Evolutionary conservation across 2,888 invertebrate genomes (phyloP), one percentile per base, ranked within the genome.

Genomic region (Volucella zonaria): DNA sequence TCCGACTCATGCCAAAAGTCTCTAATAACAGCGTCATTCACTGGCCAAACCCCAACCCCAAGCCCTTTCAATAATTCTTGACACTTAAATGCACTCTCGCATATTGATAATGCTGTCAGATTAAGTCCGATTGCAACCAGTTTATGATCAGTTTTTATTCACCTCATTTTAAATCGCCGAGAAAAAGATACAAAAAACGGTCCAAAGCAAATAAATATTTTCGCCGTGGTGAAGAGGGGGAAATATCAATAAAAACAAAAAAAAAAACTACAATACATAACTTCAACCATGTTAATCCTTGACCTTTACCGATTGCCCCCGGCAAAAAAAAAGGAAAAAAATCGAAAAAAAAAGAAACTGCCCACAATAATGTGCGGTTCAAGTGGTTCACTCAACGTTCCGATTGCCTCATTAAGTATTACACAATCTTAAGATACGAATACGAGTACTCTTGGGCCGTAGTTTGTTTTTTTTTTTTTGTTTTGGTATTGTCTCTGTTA

Each of bases 221-320:
- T 38, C 42, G 18, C 47, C 38, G 14, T 10, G 15, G 2, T 40
- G 42, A 68, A 38, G 6, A 54, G 12, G 31, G 18, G 18, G 1
- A 62, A 18, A 6, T 6, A 6, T 6, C 31, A 6, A 31, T 31
- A 56, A 54, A 58, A 49, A n/a, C n/a, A n/a, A n/a, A 56, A 54
- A 58, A 47, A 31, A 66, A 70, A 68, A 75, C 70, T 49, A 62
- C n/a, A n/a, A n/a, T n/a, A n/a, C 31, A 31, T 31, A 31, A 6
- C 54, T 73, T 54, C 42, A 64, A 78, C 52, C 81, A 76, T 81
- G 81, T 81, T 85, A 85, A 85, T 85, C 85, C 85, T 85, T 85
- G 85, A 85, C 85, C 85, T 85, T 85, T 85, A 85, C 85, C 81
- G 85, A 85, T 77, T 85, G 85, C 85, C 81, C 67, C 71, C 76